phyloP scores from a whole-genome alignment of 2,113 vertebrate genomes.

The Tragelaphus buxtoni region DNA sequence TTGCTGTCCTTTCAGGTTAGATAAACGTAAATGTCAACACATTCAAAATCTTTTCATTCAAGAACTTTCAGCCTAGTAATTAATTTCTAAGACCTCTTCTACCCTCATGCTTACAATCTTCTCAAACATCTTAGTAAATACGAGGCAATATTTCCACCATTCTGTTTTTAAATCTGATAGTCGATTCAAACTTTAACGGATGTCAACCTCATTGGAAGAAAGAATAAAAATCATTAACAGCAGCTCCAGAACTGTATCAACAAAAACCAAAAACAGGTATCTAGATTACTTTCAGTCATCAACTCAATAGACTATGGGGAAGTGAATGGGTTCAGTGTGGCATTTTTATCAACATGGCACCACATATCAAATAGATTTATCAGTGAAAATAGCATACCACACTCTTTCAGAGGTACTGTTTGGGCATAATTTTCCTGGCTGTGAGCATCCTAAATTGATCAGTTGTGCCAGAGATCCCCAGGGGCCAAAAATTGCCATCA shows the following conservation, averaged over 20 bases:
- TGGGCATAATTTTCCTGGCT: not conserved
- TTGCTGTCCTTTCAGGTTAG: not conserved
- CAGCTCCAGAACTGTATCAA: conserved; percentile 70
- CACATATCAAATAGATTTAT: conserved; percentile 37
- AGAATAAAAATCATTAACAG: conserved; percentile 51
- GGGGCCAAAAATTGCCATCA: conserved; percentile 33
- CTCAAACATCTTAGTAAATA: not conserved
- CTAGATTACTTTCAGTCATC: not conserved
- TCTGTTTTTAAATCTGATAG: conserved; percentile 15
- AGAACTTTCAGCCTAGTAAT: not conserved
- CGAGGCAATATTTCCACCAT: not conserved
- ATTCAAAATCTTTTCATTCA: not conserved
- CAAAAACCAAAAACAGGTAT: conserved; percentile 53
- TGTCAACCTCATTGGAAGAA: not conserved
- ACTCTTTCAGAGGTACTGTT: not conserved
- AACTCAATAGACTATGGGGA: conserved; percentile 54
- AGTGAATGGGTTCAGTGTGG: conserved; percentile 63
- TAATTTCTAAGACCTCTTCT: not conserved
- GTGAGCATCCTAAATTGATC: not conserved
- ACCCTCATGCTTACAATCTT: not conserved
- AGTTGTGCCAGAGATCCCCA: not conserved
- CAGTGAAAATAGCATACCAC: not conserved
- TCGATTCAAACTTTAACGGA: conserved; percentile 38
- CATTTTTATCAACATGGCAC: conserved; percentile 58
- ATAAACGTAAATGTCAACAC: not conserved